Evolutionary conservation across 2,113 vertebrate species (phyloP).

Genomic region (Diadophis punctatus): DNA sequence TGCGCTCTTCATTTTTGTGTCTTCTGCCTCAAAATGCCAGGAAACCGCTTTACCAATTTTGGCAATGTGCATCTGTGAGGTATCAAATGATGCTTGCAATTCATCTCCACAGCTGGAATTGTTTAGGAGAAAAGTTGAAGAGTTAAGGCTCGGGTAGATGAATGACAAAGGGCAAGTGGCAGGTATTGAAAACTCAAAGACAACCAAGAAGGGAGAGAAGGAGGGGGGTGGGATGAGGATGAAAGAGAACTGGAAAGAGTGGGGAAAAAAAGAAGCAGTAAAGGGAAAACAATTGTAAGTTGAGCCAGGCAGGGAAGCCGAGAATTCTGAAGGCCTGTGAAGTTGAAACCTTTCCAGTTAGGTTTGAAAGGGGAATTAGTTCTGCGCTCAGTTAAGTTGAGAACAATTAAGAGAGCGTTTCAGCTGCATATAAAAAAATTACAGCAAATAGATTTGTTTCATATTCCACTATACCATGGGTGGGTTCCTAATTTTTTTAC

Average conservation of each 20-base stretch:
- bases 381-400: not conserved
- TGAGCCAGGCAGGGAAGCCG: not conserved
- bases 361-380: not conserved
- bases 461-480: not conserved
- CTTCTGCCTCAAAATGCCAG: not conserved
- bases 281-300: not conserved
- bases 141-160: not conserved
- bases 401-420: not conserved
- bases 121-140: not conserved
- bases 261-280: not conserved
- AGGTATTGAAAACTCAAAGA: not conserved
- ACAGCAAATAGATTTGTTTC: not conserved
- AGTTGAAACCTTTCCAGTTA: not conserved
- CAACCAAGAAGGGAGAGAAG: not conserved
- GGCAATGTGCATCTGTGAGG: not conserved
- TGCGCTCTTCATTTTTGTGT: not conserved
- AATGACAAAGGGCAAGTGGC: not conserved
- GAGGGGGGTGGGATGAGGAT: not conserved
- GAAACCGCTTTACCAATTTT: not conserved
- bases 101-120: not conserved
- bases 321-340: not conserved
- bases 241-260: not conserved
- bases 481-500: too few relatives aligned
- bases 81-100: not conserved
- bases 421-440: not conserved